Evolutionary conservation across 2,888 invertebrate species (phyloP).

Genomic region (Rhyacophila evoluta): DNA sequence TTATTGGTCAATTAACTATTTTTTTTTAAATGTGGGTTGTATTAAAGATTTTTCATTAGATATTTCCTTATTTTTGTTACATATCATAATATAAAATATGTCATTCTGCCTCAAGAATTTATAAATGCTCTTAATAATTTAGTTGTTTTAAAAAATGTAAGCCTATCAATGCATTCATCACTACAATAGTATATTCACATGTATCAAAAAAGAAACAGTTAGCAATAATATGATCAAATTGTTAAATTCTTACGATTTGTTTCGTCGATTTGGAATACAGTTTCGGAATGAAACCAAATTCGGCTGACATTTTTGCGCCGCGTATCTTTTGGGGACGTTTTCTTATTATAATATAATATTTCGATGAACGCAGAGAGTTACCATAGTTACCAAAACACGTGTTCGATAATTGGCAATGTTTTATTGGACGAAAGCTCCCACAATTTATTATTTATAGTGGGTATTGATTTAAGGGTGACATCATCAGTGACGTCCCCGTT

Average conservation of each 20-base stretch:
- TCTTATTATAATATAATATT: not conserved
- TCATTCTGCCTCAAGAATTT: not conserved
- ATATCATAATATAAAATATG: not conserved
- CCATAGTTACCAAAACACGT: not conserved
- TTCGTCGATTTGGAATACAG: not conserved
- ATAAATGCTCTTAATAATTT: too few relatives aligned
- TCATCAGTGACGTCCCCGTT: not conserved
- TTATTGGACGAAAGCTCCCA: not conserved
- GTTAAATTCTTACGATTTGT: not conserved
- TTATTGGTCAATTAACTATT: too few relatives aligned
- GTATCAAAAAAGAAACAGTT: too few relatives aligned
- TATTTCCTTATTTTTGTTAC: constrained; percentile 21
- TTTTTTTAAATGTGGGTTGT: too few relatives aligned
- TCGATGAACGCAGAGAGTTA: not conserved
- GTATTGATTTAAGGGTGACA: not conserved
- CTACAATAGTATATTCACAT: too few relatives aligned
- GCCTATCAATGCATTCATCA: too few relatives aligned
- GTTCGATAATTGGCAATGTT: not conserved
- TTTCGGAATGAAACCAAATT: not conserved
- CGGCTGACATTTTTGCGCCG: not conserved
- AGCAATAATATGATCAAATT: not conserved
- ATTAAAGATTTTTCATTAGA: too few relatives aligned
- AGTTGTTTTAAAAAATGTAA: too few relatives aligned
- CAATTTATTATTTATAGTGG: too few relatives aligned
- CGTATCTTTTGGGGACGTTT: not conserved